phyloP scores from a whole-genome alignment of 2,797 vertebrate genomes.

The Myoxocephalus aenaeus region DNA sequence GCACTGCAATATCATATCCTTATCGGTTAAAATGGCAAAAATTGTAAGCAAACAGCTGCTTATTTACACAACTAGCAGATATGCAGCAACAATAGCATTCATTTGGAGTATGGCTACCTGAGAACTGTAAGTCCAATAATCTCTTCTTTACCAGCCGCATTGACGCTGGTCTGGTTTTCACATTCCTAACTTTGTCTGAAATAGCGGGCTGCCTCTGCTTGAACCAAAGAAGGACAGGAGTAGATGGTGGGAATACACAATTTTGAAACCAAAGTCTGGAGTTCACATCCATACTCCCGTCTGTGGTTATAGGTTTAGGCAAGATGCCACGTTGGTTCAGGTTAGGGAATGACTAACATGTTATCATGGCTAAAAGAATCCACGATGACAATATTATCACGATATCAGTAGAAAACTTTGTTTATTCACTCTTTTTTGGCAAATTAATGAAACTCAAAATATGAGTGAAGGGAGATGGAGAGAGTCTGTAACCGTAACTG shows the following conservation, averaged over 20 bases:
- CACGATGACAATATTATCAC: too few relatives aligned
- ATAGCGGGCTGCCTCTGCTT: background rate
- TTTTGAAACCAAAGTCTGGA: background rate
- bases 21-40: background rate
- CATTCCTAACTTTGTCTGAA: background rate
- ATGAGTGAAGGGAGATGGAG: background rate
- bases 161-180: background rate
- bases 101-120: background rate
- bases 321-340: background rate
- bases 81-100: background rate
- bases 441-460: background rate
- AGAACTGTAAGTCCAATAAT: background rate
- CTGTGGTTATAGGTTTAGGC: background rate
- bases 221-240: background rate
- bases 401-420: background rate
- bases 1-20: background rate
- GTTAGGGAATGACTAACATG: background rate
- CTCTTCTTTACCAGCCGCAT: background rate
- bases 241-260: background rate
- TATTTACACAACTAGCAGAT: conserved; percentile 15
- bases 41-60: background rate
- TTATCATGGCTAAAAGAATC: background rate
- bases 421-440: background rate
- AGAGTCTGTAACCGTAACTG: too few relatives aligned
- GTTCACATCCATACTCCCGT: background rate